A percentile compares a stretch with the other conserved stretches of the same genome.
These are phyloP conservation scores for Dryadula phaetusa DNA, from an alignment of 2,888 invertebrate species.

Conservation along the genomic window DNA sequence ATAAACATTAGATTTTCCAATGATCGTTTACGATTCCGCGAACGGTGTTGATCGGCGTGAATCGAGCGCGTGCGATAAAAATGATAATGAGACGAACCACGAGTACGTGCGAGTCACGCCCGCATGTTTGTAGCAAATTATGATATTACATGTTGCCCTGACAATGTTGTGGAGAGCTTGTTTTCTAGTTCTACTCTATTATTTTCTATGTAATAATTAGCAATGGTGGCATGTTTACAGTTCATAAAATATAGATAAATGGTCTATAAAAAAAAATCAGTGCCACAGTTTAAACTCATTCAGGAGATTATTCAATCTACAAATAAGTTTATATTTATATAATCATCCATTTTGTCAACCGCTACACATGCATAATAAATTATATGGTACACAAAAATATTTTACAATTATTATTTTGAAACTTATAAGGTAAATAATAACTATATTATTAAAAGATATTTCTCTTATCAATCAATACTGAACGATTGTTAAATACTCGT, in stretches of 20 bases:
- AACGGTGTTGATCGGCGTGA: constrained; percentile 37
- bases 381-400: background rate
- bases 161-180: constrained; percentile 32
- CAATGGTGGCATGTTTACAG: constrained; percentile 16
- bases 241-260: constrained; percentile 15
- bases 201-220: constrained; percentile 17
- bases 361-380: too few relatives aligned
- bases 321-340: too few relatives aligned
- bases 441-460: background rate
- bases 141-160: constrained; percentile 29
- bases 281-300: background rate
- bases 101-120: constrained; percentile 43
- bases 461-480: constrained; percentile 4
- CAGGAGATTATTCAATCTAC: too few relatives aligned
- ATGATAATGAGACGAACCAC: constrained; percentile 49
- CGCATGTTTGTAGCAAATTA: constrained; percentile 38
- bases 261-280: too few relatives aligned
- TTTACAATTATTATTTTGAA: background rate
- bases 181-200: constrained; percentile 28
- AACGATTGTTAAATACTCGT: background rate
- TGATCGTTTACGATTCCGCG: constrained; percentile 33
- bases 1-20: constrained; percentile 29
- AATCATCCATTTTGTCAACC: too few relatives aligned
- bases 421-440: background rate
- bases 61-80: constrained; percentile 46